Conservation (phyloP, 1,140 invertebrate species). For the Anastatus disparis region DNA sequence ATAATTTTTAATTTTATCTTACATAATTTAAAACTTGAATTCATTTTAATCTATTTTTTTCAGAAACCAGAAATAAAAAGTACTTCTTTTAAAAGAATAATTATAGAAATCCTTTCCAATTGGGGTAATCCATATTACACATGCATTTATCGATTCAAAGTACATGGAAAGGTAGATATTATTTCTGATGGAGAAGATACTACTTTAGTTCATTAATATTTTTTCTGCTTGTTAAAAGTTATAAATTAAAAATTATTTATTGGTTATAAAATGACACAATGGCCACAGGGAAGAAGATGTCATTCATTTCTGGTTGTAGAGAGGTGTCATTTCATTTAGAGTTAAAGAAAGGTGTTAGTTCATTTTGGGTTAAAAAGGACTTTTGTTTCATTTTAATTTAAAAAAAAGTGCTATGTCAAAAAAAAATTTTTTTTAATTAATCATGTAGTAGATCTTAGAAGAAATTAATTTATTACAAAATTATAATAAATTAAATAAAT, state of each 20-base stretch:
- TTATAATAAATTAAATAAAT: no score
- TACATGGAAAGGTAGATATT: slow-evolving; percentile 79
- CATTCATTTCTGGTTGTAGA: no score
- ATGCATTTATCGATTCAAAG: slow-evolving; percentile 94
- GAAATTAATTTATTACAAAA: no score
- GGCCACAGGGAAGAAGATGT: no score
- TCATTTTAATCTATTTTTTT: slow-evolving; percentile 39
- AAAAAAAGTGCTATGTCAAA: no score
- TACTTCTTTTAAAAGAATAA: slow-evolving; percentile 45
- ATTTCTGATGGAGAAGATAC: neutral
- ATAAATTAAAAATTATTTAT: neutral
- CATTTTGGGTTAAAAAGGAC: no score
- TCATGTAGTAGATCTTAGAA: no score
- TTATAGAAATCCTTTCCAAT: slow-evolving; percentile 85
- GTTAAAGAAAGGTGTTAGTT: no score
- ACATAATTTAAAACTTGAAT: slow-evolving; percentile 14
- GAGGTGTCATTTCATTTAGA: no score
- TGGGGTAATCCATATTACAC: slow-evolving; percentile 93
- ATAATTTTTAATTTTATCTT: neutral
- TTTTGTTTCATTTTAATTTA: no score
- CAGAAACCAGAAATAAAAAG: slow-evolving; percentile 45
- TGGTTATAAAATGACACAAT: neutral
- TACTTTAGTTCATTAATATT: neutral
- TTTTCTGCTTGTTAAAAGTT: no score
- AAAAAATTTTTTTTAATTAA: no score